Conservation (phyloP, 1,140 invertebrate genomes). For the Melanaphis sacchari region DNA sequence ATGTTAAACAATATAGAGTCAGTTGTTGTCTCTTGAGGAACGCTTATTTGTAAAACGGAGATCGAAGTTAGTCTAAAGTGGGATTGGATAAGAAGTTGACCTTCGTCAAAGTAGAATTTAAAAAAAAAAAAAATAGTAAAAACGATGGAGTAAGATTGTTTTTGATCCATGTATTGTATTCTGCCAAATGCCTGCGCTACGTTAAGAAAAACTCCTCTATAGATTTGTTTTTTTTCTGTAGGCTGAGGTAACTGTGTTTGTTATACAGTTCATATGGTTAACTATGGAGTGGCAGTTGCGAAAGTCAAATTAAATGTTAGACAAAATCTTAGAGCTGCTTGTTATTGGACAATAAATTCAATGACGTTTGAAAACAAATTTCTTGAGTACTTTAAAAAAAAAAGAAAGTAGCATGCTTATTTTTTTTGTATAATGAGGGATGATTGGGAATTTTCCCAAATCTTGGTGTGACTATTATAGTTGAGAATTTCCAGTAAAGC, state of each 20-base stretch:
- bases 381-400: neutral
- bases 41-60: too few species aligned
- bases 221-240: neutral
- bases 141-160: too few species aligned
- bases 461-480: neutral
- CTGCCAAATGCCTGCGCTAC: too few species aligned
- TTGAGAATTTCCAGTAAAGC: neutral
- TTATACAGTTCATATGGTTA: neutral
- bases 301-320: neutral
- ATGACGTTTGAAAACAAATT: neutral
- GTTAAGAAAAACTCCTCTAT: too few species aligned
- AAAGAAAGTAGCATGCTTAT: neutral
- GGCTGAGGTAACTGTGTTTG: neutral
- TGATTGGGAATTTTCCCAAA: neutral
- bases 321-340: neutral
- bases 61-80: too few species aligned
- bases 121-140: too few species aligned
- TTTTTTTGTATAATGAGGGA: neutral
- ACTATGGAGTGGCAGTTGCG: neutral
- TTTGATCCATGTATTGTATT: too few species aligned
- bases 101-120: too few species aligned
- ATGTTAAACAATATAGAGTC: too few species aligned
- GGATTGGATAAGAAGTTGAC: too few species aligned
- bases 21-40: too few species aligned
- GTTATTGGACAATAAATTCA: too few species aligned